These are phyloP conservation scores for Ormia ochracea DNA, from an alignment of 2,888 invertebrate species.

Conservation along the genomic window DNA sequence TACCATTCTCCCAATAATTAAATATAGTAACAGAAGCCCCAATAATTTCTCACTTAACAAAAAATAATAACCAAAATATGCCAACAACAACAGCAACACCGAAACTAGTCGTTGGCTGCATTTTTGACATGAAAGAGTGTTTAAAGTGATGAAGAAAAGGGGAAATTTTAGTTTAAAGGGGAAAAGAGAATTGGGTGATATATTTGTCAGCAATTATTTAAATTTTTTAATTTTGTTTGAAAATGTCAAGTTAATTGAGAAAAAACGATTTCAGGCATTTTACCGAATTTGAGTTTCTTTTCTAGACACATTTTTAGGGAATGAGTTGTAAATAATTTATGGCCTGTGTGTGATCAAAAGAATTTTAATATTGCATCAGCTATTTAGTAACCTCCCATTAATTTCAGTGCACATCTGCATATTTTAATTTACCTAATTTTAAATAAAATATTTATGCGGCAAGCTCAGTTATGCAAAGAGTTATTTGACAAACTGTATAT, in stretches of 20 bases:
- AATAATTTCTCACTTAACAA: constrained; percentile 21
- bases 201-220: no score
- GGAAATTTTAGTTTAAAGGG: background rate
- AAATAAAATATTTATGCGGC: no score
- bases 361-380: constrained; percentile 8
- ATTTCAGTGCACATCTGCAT: background rate
- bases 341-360: background rate
- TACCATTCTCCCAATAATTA: background rate
- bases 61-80: constrained; percentile 3
- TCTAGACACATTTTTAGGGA: background rate
- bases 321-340: background rate
- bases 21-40: constrained; percentile 18
- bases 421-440: no score
- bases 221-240: background rate
- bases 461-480: background rate
- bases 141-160: no score
- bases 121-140: background rate
- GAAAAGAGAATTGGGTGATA: background rate
- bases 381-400: background rate
- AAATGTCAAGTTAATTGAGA: constrained; percentile 26
- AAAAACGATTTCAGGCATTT: background rate
- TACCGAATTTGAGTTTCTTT: background rate
- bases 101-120: background rate
- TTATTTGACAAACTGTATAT: background rate
- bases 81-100: background rate